Base-by-base conservation (phyloP, 92 coral and sea anemone species). In the Virgularia gustaviana region DNA sequence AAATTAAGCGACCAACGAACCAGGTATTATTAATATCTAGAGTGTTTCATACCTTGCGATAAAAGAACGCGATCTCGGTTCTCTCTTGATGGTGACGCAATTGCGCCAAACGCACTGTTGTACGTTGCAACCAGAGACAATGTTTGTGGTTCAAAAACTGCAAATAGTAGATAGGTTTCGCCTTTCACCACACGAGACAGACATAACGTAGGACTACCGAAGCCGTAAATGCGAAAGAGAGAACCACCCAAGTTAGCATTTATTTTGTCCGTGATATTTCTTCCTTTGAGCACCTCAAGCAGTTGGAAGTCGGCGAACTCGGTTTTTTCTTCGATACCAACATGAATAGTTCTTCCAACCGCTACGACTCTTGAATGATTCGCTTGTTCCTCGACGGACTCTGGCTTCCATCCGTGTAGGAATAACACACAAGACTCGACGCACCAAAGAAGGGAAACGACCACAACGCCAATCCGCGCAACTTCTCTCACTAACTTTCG, bases 261-360 rank as follows among this genome's bases (percentile, higher is more conserved):
- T 6, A 94, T 88, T 36, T 87, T 88, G 31, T 87, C 81, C 33
- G 86, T 79, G 29, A 94, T 82, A 19, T 83, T 58, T 30, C 82
- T 71, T 31, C 99, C 99, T 62, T 94, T 94, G 10, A 89, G 77
- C 39, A 94, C 76, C 42, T 86, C 72, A 71, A 79, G 25, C 18
- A 94, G 78, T 71, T 90, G 83, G 71, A 94, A 91, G 39, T 90
- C 89, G 2, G 92, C 99, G 8, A 90, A 88, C 47, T 90, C 74
- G 4, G 77, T 79, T 20, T 12, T n/a, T 20, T 55, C 59, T 65
- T 80, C 90, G 31, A 60, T 33, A 68, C 82, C 76, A 41, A 88
- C 70, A 47, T 79, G 77, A 13, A 84, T 76, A n/a, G 88, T 86
- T 63, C 85, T 89, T 19, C 96, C 99, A 27, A 87, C 76, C 65